A percentile compares a stretch with the other conserved stretches of the same genome.
Conservation (phyloP, 2,888 invertebrate genomes). For the Autographa gamma region DNA sequence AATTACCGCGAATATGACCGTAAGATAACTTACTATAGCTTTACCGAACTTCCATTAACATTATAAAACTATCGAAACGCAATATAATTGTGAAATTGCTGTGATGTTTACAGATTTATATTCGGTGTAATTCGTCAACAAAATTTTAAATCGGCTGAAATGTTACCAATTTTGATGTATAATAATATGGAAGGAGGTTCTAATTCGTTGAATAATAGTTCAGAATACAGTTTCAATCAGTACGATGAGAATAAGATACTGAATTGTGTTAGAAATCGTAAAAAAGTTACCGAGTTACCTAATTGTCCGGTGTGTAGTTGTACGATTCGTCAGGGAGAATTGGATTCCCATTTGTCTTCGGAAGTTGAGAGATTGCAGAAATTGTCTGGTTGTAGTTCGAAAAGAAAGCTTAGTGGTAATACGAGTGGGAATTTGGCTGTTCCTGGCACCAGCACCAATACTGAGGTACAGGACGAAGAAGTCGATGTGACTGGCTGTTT, state of each 20-base stretch:
- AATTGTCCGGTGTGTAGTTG: slow-evolving; percentile 97
- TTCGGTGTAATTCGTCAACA: slow-evolving; percentile 49
- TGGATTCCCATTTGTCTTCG: slow-evolving; percentile 94
- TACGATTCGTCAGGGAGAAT: slow-evolving; percentile 94
- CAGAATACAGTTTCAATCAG: slow-evolving; percentile 70
- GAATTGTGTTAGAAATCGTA: slow-evolving; percentile 88
- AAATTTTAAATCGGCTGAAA: slow-evolving; percentile 68
- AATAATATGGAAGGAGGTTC: slow-evolving; percentile 85
- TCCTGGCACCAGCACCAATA: slow-evolving; percentile 52
- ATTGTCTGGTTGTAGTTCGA: slow-evolving; percentile 73
- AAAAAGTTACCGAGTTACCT: slow-evolving; percentile 91
- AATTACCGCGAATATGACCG: slow-evolving; percentile 60
- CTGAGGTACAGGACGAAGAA: slow-evolving; percentile 70
- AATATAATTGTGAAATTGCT: slow-evolving; percentile 65
- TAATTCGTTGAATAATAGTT: slow-evolving; percentile 72
- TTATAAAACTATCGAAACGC: slow-evolving; percentile 54
- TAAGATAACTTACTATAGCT: slow-evolving; percentile 76
- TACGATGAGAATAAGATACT: slow-evolving; percentile 84
- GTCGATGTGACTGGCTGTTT: slow-evolving; percentile 81
- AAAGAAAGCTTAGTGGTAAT: slow-evolving; percentile 78
- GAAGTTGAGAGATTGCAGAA: slow-evolving; percentile 90
- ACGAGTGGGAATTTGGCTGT: slow-evolving; percentile 69
- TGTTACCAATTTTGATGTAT: slow-evolving; percentile 83
- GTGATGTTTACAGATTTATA: slow-evolving; percentile 84
- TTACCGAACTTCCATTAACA: slow-evolving; percentile 71